Percentiles rank a stretch among this genome's conserved stretches.
These are phyloP conservation scores for Poeciliopsis occidentalis DNA, from an alignment of 2,113 vertebrate species.

Conservation along the genomic window DNA sequence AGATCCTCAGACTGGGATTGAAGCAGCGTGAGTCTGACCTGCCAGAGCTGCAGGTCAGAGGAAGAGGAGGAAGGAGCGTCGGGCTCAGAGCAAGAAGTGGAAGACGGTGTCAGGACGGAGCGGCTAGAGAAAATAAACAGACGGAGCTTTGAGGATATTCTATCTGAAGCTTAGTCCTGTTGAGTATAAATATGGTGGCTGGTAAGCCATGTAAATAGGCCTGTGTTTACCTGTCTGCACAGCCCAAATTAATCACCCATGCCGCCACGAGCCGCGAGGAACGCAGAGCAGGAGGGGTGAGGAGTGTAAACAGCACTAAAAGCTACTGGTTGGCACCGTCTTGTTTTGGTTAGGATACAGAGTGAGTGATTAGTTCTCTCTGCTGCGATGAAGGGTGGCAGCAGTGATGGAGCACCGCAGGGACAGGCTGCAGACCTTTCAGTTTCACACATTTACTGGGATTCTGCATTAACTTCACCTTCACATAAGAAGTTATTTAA, in stretches of 20 bases:
- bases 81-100: slow-evolving; percentile 36
- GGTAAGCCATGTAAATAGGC: slow-evolving; percentile 87
- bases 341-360: slow-evolving; percentile 83
- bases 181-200: slow-evolving; percentile 81
- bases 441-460: too few relatives aligned
- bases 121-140: slow-evolving; percentile 79
- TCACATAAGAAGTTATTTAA: too few relatives aligned
- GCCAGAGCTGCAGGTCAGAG: slow-evolving; percentile 42
- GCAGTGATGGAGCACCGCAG: slow-evolving; percentile 74
- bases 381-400: slow-evolving; percentile 72
- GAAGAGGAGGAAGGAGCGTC: slow-evolving; percentile 4
- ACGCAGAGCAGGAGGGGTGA: slow-evolving; percentile 36
- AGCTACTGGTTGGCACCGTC: slow-evolving; percentile 84
- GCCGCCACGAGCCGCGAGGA: slow-evolving; percentile 64
- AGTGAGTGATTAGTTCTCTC: slow-evolving; percentile 79
- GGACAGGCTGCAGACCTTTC: not conserved
- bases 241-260: slow-evolving; percentile 87
- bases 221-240: slow-evolving; percentile 87
- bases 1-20: not conserved
- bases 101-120: slow-evolving; percentile 71
- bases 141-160: slow-evolving; percentile 82
- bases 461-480: too few relatives aligned
- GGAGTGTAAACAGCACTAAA: slow-evolving; percentile 88
- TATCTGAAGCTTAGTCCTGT: slow-evolving; percentile 76
- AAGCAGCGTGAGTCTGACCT: slow-evolving; percentile 41